phyloP scores from a whole-genome alignment of 2,113 vertebrate genomes.

The Nibea albiflora region DNA sequence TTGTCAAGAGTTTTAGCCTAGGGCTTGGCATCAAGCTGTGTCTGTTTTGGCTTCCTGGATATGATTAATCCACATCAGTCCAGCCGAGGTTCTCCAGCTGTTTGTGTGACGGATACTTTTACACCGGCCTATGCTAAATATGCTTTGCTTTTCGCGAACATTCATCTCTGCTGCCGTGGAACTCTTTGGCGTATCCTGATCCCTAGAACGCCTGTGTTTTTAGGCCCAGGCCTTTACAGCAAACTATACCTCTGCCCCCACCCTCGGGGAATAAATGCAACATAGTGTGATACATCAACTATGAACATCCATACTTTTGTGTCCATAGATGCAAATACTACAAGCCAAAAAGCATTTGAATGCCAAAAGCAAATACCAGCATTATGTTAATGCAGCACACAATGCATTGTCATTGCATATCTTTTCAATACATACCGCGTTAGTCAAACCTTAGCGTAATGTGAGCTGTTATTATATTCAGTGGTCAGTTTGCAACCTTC shows the following conservation, averaged over 20 bases:
- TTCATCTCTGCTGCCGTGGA: slow-evolving; percentile 59
- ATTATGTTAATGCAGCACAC: not conserved
- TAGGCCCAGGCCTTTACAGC: not conserved
- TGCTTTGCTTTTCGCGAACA: slow-evolving; percentile 58
- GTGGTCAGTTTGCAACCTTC: not conserved
- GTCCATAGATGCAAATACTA: not conserved
- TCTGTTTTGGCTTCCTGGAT: slow-evolving; percentile 76
- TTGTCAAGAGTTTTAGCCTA: slow-evolving; percentile 73
- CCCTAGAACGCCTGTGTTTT: slow-evolving; percentile 43
- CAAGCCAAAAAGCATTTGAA: not conserved
- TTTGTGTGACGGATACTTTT: slow-evolving; percentile 77
- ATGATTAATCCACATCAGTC: slow-evolving; percentile 77
- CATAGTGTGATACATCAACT: not conserved
- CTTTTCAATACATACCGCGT: not conserved
- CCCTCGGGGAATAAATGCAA: not conserved
- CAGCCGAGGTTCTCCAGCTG: slow-evolving; percentile 78
- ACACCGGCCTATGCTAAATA: slow-evolving; percentile 71
- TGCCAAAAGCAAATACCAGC: not conserved
- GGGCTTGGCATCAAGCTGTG: slow-evolving; percentile 72
- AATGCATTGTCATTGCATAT: not conserved
- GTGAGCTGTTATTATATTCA: not conserved
- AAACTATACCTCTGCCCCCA: not conserved
- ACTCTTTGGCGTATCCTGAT: slow-evolving; percentile 59
- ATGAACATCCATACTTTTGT: not conserved
- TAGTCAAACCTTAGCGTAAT: not conserved